Evolutionary conservation across 2,888 invertebrate genomes (phyloP).

Genomic region (Aspidiotus rigidus): DNA sequence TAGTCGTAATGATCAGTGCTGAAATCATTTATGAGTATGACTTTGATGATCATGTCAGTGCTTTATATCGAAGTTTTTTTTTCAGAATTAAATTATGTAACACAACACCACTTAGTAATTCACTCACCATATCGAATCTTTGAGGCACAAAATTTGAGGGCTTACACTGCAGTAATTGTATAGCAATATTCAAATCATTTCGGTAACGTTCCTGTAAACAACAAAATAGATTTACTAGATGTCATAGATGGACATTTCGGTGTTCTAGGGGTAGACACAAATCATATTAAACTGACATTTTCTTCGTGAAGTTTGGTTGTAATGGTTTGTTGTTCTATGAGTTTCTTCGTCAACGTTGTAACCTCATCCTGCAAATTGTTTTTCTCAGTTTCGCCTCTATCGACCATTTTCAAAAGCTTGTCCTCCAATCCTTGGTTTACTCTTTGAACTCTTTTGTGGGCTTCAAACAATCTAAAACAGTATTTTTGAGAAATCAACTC

Average conservation of each 20-base stretch:
- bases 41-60: too few species aligned
- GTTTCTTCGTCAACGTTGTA: slow-evolving; percentile 68
- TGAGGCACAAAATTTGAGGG: slow-evolving; percentile 90
- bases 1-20: too few species aligned
- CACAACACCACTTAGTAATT: not conserved
- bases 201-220: slow-evolving; percentile 78
- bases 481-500: not conserved
- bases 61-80: not conserved
- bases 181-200: slow-evolving; percentile 85
- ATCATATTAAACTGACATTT: slow-evolving; percentile 55
- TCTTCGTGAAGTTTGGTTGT: slow-evolving; percentile 74
- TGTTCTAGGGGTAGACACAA: not conserved
- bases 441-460: slow-evolving; percentile 85
- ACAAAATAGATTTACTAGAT: slow-evolving; percentile 25
- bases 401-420: slow-evolving; percentile 82
- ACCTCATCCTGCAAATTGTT: slow-evolving; percentile 76
- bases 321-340: slow-evolving; percentile 76
- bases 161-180: slow-evolving; percentile 87
- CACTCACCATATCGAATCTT: slow-evolving; percentile 75
- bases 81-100: not conserved
- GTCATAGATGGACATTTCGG: too few species aligned
- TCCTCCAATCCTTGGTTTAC: slow-evolving; percentile 92
- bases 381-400: slow-evolving; percentile 84
- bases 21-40: too few species aligned
- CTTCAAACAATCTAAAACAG: slow-evolving; percentile 67